Conservation (phyloP, 2,113 vertebrate species). For the Salvelinus fontinalis region DNA sequence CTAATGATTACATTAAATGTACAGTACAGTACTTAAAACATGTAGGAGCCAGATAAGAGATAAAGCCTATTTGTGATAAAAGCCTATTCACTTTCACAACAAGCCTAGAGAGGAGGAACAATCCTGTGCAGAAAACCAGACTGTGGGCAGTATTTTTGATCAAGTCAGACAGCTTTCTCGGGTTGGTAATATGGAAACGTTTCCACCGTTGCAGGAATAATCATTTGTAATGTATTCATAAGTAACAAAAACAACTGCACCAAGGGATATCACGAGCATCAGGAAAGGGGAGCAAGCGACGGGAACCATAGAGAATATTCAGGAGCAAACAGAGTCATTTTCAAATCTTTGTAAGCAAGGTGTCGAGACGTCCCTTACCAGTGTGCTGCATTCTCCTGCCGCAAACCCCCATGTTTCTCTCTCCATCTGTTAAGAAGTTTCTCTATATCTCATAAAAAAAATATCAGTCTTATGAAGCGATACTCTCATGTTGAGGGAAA, state of each 20-base stretch:
- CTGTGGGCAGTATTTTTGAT: slow-evolving; percentile 61
- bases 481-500: too few relatives aligned
- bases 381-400: too few relatives aligned
- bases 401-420: too few relatives aligned
- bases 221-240: slow-evolving; percentile 67
- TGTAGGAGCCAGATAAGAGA: slow-evolving; percentile 44
- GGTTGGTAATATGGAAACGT: slow-evolving; percentile 62
- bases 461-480: too few relatives aligned
- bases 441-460: too few relatives aligned
- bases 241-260: slow-evolving; percentile 38
- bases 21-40: slow-evolving; percentile 40
- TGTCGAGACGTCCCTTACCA: too few relatives aligned
- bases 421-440: too few relatives aligned
- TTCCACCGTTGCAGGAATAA: slow-evolving; percentile 16
- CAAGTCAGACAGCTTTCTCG: slow-evolving; percentile 53
- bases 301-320: too few relatives aligned
- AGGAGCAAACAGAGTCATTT: too few relatives aligned
- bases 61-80: slow-evolving; percentile 3
- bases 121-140: slow-evolving; percentile 39
- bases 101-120: slow-evolving; percentile 10
- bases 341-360: too few relatives aligned
- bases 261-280: too few relatives aligned
- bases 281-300: too few relatives aligned
- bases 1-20: slow-evolving; percentile 21
- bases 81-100: slow-evolving; percentile 2